phyloP scores from a whole-genome alignment of 2,888 invertebrate genomes.

The Thyatira batis region DNA sequence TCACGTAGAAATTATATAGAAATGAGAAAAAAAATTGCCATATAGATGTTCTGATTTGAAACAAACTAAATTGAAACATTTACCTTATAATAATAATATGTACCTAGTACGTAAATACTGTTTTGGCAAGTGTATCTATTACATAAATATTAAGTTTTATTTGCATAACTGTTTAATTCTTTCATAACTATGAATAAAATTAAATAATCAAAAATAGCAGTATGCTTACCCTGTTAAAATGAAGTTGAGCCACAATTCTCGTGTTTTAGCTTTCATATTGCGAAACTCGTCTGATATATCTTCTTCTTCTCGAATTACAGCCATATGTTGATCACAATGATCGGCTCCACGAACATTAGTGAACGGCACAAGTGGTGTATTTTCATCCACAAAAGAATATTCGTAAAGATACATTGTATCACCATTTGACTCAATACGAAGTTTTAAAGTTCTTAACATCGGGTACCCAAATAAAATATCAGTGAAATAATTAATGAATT shows the following conservation, averaged over 20 bases:
- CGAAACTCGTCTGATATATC: slow-evolving; percentile 21
- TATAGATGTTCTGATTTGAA: too few species aligned
- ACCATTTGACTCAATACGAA: slow-evolving; percentile 33
- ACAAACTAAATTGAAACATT: too few species aligned
- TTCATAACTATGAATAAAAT: too few species aligned
- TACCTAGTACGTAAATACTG: too few species aligned
- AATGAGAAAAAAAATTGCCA: too few species aligned
- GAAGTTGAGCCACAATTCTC: slow-evolving; percentile 37
- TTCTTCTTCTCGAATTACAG: slow-evolving; percentile 20
- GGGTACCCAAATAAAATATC: slow-evolving; percentile 56
- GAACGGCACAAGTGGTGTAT: slow-evolving; percentile 31
- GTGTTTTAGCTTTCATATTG: slow-evolving; percentile 25
- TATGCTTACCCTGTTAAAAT: slow-evolving; percentile 35
- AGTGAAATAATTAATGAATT: slow-evolving; percentile 37
- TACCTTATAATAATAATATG: too few species aligned
- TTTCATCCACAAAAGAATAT: slow-evolving; percentile 42
- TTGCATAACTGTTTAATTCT: too few species aligned
- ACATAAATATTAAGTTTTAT: too few species aligned
- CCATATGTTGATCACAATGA: slow-evolving; percentile 40
- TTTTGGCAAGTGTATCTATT: too few species aligned
- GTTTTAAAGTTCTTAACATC: slow-evolving; percentile 34
- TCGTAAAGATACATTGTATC: slow-evolving; percentile 48
- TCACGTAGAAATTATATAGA: too few species aligned
- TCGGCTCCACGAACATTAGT: slow-evolving; percentile 38
- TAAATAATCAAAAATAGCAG: neutral